These are phyloP conservation scores for Laothoe populi DNA, from an alignment of 2,888 invertebrate species.

Conservation along the genomic window DNA sequence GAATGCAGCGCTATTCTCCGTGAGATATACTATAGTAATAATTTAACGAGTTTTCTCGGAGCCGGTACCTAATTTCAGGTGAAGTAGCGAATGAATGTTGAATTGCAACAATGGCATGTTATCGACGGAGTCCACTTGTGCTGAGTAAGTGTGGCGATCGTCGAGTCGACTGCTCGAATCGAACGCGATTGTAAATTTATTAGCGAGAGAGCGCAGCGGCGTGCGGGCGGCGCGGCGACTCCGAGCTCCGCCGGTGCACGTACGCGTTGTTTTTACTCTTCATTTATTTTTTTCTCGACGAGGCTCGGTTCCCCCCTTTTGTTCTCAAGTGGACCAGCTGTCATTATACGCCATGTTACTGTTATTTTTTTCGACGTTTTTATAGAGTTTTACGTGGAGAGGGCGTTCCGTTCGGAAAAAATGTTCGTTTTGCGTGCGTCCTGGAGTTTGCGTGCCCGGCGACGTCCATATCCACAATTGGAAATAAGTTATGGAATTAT, in stretches of 20 bases:
- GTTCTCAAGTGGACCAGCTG: conserved; percentile 86
- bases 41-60: conserved; percentile 83
- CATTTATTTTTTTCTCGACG: conserved; percentile 83
- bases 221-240: conserved; percentile 9
- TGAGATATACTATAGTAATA: conserved; percentile 83
- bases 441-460: conserved; percentile 79
- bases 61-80: conserved; percentile 79
- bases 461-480: conserved; percentile 71
- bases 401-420: conserved; percentile 83
- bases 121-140: conserved; percentile 60
- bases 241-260: conserved; percentile 52
- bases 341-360: conserved; percentile 86
- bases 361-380: conserved; percentile 84
- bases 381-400: conserved; percentile 82
- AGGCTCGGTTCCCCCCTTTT: conserved; percentile 83
- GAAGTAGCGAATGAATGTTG: conserved; percentile 57
- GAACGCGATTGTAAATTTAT: conserved; percentile 83
- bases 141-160: conserved; percentile 58
- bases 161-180: conserved; percentile 54
- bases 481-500: conserved; percentile 77
- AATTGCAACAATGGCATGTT: conserved; percentile 42
- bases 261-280: conserved; percentile 81
- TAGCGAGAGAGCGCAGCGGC: conserved; percentile 66
- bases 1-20: conserved; percentile 80
- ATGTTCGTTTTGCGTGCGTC: conserved; percentile 84